phyloP scores from a whole-genome alignment of 2,888 invertebrate species.

The Alloscopus bannaensis region DNA sequence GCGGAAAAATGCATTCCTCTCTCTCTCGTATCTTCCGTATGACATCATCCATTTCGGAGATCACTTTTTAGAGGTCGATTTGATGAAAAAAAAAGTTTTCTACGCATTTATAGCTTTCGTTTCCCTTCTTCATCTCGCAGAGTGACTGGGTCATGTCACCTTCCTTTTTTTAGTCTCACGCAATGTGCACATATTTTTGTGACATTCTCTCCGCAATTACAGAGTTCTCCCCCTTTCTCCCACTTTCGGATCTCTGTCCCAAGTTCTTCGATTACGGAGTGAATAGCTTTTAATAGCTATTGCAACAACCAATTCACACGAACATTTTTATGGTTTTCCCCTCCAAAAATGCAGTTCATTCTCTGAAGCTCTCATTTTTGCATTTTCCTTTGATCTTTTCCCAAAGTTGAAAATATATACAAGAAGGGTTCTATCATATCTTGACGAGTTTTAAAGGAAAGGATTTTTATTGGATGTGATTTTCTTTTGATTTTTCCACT shows the following conservation, averaged over 20 bases:
- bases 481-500: slow-evolving; percentile 8
- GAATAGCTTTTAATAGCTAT: slow-evolving; percentile 52
- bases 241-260: slow-evolving; percentile 21
- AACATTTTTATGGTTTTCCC: slow-evolving; percentile 43
- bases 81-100: slow-evolving; percentile 31
- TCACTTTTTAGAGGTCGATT: slow-evolving; percentile 55
- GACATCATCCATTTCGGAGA: slow-evolving; percentile 25
- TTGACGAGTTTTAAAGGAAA: neutral
- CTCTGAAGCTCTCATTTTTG: neutral
- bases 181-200: neutral
- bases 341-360: slow-evolving; percentile 35
- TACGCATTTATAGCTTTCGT: slow-evolving; percentile 37
- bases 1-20: slow-evolving; percentile 24
- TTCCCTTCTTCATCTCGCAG: too few species aligned
- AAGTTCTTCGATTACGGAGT: slow-evolving; percentile 38
- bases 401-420: neutral
- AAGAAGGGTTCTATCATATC: neutral
- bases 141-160: slow-evolving; percentile 50
- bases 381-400: slow-evolving; percentile 21
- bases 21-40: slow-evolving; percentile 10
- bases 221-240: slow-evolving; percentile 20
- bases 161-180: neutral
- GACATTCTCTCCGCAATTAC: neutral
- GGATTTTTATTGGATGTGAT: slow-evolving; percentile 17
- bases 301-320: slow-evolving; percentile 53